phyloP scores from a whole-genome alignment of 2,888 invertebrate genomes.

The Cephus runcator region DNA sequence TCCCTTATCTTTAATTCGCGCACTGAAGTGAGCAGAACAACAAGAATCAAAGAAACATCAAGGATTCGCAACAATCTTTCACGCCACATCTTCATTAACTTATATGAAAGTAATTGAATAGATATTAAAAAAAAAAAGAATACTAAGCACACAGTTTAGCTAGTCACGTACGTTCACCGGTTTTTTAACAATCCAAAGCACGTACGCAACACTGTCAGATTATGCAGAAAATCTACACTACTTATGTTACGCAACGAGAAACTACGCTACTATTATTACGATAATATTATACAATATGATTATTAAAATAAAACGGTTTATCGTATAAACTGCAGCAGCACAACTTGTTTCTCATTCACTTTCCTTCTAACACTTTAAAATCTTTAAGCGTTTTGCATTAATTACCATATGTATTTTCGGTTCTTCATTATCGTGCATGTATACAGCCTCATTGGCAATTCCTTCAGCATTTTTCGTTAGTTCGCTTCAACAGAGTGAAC shows the following conservation, averaged over 20 bases:
- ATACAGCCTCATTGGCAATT: neutral
- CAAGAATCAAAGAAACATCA: neutral
- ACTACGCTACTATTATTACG: constrained; percentile 30
- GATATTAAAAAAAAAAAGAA: neutral
- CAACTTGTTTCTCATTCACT: neutral
- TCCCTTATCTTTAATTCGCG: neutral
- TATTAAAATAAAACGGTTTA: constrained; percentile 58
- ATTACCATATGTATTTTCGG: neutral
- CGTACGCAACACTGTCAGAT: constrained; percentile 1
- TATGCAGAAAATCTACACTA: constrained; percentile 13
- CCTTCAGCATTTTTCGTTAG: neutral
- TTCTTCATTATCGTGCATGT: neutral
- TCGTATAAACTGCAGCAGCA: constrained; percentile 28
- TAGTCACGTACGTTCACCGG: neutral
- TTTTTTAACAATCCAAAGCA: neutral
- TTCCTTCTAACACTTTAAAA: neutral
- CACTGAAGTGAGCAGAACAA: neutral
- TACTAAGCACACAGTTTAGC: neutral
- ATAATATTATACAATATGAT: constrained; percentile 49
- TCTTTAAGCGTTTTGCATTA: neutral
- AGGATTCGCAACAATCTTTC: neutral
- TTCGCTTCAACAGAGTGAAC: neutral
- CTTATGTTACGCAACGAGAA: constrained; percentile 27
- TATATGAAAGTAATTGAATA: neutral
- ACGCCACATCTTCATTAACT: neutral